Evolutionary conservation across 2,113 vertebrate genomes (phyloP).

Genomic region (Orientallactaga bullata): DNA sequence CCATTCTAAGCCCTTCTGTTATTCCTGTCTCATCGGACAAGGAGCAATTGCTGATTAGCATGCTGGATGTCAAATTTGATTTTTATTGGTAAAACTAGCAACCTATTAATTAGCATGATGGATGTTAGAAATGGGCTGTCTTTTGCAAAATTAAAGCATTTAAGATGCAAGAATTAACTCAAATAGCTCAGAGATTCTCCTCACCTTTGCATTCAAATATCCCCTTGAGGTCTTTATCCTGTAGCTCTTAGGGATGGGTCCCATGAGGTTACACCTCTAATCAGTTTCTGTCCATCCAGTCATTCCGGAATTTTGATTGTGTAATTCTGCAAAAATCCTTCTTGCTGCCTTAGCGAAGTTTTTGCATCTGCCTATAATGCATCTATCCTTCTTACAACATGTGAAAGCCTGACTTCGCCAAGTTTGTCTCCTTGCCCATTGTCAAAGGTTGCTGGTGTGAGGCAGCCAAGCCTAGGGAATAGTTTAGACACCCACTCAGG

Average conservation of each 20-base stretch:
- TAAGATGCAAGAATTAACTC: constrained; percentile 49
- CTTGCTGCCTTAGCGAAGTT: background rate
- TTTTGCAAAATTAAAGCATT: constrained; percentile 62
- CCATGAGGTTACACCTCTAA: background rate
- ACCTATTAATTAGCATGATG: constrained; percentile 55
- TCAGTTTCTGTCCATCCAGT: background rate
- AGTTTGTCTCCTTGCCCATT: background rate
- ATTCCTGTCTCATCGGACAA: background rate
- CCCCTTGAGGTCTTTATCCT: background rate
- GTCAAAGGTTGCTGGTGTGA: background rate
- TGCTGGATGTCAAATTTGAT: constrained; percentile 46
- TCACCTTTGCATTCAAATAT: background rate
- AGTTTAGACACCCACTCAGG: no score
- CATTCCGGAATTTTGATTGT: background rate
- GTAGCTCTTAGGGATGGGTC: background rate
- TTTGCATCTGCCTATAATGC: background rate
- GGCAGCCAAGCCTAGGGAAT: no score
- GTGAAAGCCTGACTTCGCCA: background rate
- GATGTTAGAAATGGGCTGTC: constrained; percentile 58
- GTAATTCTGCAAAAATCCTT: background rate
- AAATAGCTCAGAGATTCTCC: background rate
- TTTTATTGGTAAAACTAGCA: constrained; percentile 67
- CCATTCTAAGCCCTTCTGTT: background rate
- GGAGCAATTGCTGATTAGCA: constrained; percentile 52
- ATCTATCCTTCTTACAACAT: background rate